Percentiles rank a stretch among this genome's conserved stretches.
Evolutionary conservation across 2,113 vertebrate genomes (phyloP).

Genomic region (Pantherophis guttatus): DNA sequence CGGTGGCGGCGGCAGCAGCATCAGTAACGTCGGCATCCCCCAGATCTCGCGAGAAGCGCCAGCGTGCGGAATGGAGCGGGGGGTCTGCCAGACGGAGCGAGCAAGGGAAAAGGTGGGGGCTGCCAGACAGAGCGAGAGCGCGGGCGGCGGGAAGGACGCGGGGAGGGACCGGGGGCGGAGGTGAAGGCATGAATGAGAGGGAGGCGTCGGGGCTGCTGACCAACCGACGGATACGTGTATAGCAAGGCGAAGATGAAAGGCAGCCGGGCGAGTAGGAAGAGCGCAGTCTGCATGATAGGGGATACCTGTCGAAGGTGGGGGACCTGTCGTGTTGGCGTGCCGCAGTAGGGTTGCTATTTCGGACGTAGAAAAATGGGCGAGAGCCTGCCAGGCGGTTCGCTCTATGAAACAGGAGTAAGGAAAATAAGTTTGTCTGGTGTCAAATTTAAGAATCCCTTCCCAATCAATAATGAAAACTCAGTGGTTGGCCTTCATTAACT

Average conservation of each 20-base stretch:
- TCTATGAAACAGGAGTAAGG: too few relatives aligned
- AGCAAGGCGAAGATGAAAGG: background rate
- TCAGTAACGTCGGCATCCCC: slow-evolving; percentile 38
- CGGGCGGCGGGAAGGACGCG: background rate
- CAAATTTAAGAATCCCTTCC: background rate
- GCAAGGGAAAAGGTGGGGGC: slow-evolving; percentile 26
- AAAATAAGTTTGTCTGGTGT: background rate
- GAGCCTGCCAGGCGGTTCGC: background rate
- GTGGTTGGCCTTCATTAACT: background rate
- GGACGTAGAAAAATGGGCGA: background rate
- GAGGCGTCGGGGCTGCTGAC: background rate
- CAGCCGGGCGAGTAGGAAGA: background rate
- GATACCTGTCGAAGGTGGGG: background rate
- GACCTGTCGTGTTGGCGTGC: background rate
- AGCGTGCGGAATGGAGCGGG: slow-evolving; percentile 12
- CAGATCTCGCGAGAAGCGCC: slow-evolving; percentile 54
- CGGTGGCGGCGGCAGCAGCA: slow-evolving; percentile 14
- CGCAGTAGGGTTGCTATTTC: background rate
- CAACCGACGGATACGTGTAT: background rate
- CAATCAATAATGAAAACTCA: background rate
- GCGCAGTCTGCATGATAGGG: background rate
- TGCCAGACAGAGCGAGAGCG: slow-evolving; percentile 34
- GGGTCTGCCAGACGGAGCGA: slow-evolving; percentile 46
- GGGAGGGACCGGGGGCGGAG: slow-evolving; percentile 1
- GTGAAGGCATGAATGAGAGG: background rate